A percentile compares a stretch with the other conserved stretches of the same genome.
These are phyloP conservation scores for Moxostoma hubbsi DNA, from an alignment of 2,797 vertebrate genomes.

Conservation along the genomic window DNA sequence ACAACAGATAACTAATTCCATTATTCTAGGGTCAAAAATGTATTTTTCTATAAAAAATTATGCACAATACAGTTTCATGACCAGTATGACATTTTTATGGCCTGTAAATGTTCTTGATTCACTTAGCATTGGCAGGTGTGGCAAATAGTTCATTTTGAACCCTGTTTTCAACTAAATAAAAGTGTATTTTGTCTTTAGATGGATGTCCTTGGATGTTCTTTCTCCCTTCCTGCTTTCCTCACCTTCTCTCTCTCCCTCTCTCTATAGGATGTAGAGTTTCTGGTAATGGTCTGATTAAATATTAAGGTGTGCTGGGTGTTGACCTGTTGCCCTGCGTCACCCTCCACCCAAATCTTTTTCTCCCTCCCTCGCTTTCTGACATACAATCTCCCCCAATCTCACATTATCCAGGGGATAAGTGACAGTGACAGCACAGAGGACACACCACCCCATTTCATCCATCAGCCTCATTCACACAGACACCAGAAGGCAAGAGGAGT, in stretches of 20 bases:
- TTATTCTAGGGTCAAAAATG: no score
- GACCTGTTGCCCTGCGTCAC: conserved; percentile 60
- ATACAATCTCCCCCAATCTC: background rate
- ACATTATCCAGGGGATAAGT: conserved; percentile 60
- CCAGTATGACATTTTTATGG: no score
- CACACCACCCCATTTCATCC: conserved; percentile 62
- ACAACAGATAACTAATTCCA: no score
- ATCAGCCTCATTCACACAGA: conserved; percentile 69
- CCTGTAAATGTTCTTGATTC: no score
- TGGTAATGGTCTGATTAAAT: conserved; percentile 73
- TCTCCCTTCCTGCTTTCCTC: background rate
- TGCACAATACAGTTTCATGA: no score
- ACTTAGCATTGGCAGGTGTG: no score
- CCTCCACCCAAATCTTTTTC: conserved; percentile 20
- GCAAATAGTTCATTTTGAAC: no score
- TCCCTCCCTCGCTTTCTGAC: background rate
- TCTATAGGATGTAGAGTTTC: conserved; percentile 69
- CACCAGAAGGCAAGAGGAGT: conserved; percentile 45
- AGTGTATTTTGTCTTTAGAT: background rate
- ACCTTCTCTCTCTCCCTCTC: conserved; percentile 1
- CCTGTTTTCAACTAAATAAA: conserved; percentile 16
- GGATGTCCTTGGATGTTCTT: conserved; percentile 28
- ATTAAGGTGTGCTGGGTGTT: conserved; percentile 74
- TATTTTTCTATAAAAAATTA: no score
- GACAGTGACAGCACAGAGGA: conserved; percentile 58